Conservation (phyloP, 2,888 invertebrate species). For the Galeruca laticollis region DNA sequence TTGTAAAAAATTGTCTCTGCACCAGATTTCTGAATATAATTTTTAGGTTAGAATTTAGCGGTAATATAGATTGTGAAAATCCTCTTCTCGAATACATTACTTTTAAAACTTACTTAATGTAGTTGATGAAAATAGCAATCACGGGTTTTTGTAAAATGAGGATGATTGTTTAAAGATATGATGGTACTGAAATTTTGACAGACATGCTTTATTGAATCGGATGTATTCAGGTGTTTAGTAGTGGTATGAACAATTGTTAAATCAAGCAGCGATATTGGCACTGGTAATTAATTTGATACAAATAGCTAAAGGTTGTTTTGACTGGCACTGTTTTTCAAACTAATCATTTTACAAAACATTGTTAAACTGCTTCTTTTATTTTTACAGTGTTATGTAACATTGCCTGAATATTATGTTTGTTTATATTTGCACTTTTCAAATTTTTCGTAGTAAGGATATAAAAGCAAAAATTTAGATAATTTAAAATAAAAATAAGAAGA, state of each 20-base stretch:
- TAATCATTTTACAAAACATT: neutral
- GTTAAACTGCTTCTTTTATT: neutral
- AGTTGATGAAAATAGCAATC: neutral
- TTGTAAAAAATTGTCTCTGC: constrained; percentile 42
- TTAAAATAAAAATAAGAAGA: too few relatives aligned
- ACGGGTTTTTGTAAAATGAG: constrained; percentile 22
- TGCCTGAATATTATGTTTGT: neutral
- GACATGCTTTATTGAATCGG: constrained; percentile 24
- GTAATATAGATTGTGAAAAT: constrained; percentile 48
- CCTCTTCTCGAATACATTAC: constrained; percentile 50
- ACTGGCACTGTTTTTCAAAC: neutral
- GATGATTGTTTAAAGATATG: constrained; percentile 31
- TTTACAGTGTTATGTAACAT: neutral
- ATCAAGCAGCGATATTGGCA: neutral
- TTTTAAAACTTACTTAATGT: constrained; percentile 14
- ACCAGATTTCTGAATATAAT: constrained; percentile 49
- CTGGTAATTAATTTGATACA: neutral
- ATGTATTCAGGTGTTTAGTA: neutral
- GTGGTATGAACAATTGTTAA: neutral
- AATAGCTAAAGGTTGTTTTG: neutral
- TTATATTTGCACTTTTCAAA: neutral
- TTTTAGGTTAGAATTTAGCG: constrained; percentile 60
- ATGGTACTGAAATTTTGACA: constrained; percentile 47
- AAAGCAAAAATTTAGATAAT: neutral
- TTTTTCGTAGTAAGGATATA: neutral